Evolutionary conservation across 2,797 vertebrate species (phyloP), one percentile per base, ranked within the genome.

Genomic region (Scarus forsteni): DNA sequence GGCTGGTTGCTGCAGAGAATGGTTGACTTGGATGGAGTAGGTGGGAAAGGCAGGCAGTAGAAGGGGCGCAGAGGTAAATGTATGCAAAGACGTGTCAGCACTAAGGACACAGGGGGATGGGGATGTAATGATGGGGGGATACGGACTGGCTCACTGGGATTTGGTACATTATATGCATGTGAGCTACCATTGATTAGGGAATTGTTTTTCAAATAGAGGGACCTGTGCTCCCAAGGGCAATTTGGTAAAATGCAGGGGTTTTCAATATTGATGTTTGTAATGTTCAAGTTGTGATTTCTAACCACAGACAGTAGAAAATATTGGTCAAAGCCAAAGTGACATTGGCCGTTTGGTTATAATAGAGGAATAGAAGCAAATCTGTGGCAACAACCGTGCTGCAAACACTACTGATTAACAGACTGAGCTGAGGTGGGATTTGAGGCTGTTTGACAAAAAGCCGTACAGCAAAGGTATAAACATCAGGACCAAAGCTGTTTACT

Each of bases 91-190:
- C 14, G 44, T 51, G 27, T 53, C 49, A 57, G 67, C 52, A 51
- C 70, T 72, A 38, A 71, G 71, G 7, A 2, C 27, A 34, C 36
- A 66, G 42, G 43, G 19, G 51, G 46, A 7, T 35, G 53, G 16
- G 10, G 70, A 14, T 35, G 9, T 35, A 72, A 11, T 3, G 53
- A 58, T n/a, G 13, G 12, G 27, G 8, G 43, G 49, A 39, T 11
- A 16, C 44, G 19, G 19, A 27, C 10, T 50, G 38, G 59, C 49
- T 46, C 46, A 5, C 68, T 61, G 40, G 10, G 57, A 62, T 53
- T 46, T 43, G 7, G 11, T 40, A 38, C 45, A 8, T 70, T 18
- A 43, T n/a, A 54, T 16, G 12, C n/a, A 12, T 6, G 13, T 45
- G 46, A 39, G 15, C 15, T 1, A 44, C 57, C 7, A 13, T 27